These are phyloP conservation scores for Sylvilagus bachmani DNA, from an alignment of 2,113 vertebrate species.

Conservation along the genomic window DNA sequence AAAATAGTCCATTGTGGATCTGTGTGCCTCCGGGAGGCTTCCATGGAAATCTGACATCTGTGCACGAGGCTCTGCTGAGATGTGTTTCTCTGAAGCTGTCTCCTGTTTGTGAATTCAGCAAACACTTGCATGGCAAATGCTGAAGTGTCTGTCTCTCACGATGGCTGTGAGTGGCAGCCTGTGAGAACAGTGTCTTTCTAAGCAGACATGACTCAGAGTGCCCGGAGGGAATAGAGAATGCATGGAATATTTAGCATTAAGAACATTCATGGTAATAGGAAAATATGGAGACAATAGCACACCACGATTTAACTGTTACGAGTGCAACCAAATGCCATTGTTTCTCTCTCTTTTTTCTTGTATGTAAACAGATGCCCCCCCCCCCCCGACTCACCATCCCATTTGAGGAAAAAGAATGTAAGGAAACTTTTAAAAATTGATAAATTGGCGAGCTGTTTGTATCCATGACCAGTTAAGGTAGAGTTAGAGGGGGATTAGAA, in stretches of 20 bases:
- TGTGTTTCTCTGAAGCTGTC: conserved; percentile 82
- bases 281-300: conserved; percentile 32
- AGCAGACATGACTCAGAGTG: conserved; percentile 76
- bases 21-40: conserved; percentile 45
- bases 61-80: conserved; percentile 55
- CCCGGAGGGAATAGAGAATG: conserved; percentile 63
- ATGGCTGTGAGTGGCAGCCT: conserved; percentile 62
- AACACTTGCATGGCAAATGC: conserved; percentile 33
- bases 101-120: conserved; percentile 75
- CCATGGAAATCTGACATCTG: conserved; percentile 72
- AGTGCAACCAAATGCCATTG: background rate
- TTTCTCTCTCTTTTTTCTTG: background rate
- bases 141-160: conserved; percentile 46
- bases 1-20: conserved; percentile 85
- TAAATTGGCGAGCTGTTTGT: background rate
- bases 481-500: background rate
- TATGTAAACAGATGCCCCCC: background rate
- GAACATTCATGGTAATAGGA: conserved; percentile 66
- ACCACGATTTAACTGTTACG: background rate
- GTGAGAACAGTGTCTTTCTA: conserved; percentile 69
- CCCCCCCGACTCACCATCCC: too few relatives aligned
- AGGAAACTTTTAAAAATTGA: background rate
- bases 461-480: background rate
- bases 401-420: background rate
- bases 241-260: conserved; percentile 72